Evolutionary conservation across 2,888 invertebrate genomes (phyloP).

Genomic region (Neelides folsomi): DNA sequence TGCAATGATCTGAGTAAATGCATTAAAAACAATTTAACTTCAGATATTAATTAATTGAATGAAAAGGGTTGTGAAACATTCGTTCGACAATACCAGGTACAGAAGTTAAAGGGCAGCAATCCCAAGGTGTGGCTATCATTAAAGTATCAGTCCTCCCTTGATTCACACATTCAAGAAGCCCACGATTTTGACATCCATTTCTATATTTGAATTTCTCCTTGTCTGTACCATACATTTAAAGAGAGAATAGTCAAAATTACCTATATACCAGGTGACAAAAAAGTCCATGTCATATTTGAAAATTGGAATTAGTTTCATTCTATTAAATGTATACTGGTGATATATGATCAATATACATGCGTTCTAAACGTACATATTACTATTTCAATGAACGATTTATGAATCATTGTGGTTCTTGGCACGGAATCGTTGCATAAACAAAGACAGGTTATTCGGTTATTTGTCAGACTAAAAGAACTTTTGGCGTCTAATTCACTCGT

Average conservation of each 20-base stretch:
- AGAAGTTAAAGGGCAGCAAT: conserved; percentile 23
- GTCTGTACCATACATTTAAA: conserved; percentile 8
- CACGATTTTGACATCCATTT: conserved; percentile 10
- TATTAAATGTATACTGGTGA: too few species aligned
- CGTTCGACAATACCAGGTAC: conserved; percentile 14
- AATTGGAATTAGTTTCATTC: not conserved
- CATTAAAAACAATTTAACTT: not conserved
- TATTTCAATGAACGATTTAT: too few species aligned
- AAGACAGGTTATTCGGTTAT: too few species aligned
- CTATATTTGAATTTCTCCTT: conserved; percentile 16
- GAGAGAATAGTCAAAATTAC: not conserved
- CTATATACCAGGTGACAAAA: not conserved
- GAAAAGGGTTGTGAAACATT: not conserved
- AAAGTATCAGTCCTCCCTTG: conserved; percentile 16
- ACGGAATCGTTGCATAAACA: too few species aligned
- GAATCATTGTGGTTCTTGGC: too few species aligned
- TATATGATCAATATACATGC: too few species aligned
- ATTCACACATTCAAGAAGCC: conserved; percentile 12
- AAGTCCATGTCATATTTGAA: conserved; percentile 7
- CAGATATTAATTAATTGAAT: not conserved
- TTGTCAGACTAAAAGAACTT: too few species aligned
- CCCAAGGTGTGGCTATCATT: conserved; percentile 28
- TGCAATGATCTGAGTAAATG: conserved; percentile 19
- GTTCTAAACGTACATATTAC: too few species aligned
- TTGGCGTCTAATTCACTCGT: too few species aligned